Conservation (phyloP, 2,113 vertebrate genomes). For the Ploceus nigricollis region DNA sequence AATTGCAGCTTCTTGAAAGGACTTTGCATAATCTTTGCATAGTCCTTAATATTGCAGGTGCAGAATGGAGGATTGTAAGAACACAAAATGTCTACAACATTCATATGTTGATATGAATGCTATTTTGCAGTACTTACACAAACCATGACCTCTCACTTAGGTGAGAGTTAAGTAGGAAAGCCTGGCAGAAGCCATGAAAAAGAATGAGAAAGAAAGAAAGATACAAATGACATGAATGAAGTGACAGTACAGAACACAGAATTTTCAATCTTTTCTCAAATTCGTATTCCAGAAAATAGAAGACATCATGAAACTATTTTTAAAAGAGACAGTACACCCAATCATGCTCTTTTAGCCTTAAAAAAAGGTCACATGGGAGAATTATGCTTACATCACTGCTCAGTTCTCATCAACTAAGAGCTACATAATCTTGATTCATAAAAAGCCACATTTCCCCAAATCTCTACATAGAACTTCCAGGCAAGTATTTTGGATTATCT, state of each 20-base stretch:
- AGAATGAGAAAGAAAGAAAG: constrained; percentile 54
- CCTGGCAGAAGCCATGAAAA: constrained; percentile 62
- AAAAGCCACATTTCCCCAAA: neutral
- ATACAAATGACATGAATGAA: constrained; percentile 42
- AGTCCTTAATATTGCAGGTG: neutral
- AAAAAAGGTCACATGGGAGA: neutral
- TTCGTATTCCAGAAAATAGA: neutral
- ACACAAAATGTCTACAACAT: constrained; percentile 34
- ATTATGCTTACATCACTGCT: neutral
- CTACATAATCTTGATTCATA: neutral
- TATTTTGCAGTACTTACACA: constrained; percentile 62
- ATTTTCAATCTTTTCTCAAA: neutral
- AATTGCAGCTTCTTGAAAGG: neutral
- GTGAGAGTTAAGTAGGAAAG: constrained; percentile 63
- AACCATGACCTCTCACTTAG: constrained; percentile 46
- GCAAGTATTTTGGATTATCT: neutral
- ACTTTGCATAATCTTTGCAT: neutral
- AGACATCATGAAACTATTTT: neutral
- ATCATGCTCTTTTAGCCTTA: neutral
- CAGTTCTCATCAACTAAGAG: neutral
- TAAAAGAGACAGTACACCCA: neutral
- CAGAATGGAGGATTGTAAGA: neutral
- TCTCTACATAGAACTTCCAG: neutral
- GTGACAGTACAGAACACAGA: neutral
- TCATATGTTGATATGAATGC: constrained; percentile 65